These are phyloP conservation scores for Caenorhabditis macrosperma DNA, from an alignment of 2,888 invertebrate species.

Conservation along the genomic window DNA sequence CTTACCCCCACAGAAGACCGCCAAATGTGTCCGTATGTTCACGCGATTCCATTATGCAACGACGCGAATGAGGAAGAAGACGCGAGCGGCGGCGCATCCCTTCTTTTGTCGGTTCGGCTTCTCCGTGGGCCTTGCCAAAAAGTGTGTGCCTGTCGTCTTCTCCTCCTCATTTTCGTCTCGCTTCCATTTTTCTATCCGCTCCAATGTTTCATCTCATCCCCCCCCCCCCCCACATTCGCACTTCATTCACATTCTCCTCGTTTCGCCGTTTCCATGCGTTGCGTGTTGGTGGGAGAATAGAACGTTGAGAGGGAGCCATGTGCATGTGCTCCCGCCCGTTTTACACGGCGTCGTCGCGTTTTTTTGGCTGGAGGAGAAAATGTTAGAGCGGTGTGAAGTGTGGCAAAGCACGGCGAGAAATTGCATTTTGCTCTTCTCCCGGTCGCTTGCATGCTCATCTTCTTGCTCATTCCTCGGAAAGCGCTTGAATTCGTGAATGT, in stretches of 20 bases:
- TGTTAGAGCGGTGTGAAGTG: constrained; percentile 24
- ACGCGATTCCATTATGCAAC: constrained; percentile 46
- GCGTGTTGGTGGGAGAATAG: background rate
- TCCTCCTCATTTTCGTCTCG: background rate
- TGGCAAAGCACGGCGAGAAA: constrained; percentile 28
- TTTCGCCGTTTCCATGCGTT: constrained; percentile 7
- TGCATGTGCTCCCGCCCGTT: constrained; percentile 39
- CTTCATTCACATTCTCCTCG: constrained; percentile 25
- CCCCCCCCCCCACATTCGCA: constrained; percentile 12
- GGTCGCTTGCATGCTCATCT: background rate
- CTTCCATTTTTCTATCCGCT: background rate
- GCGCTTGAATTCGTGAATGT: no score
- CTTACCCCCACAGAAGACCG: constrained; percentile 36
- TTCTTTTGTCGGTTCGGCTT: constrained; percentile 14
- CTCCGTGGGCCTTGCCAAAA: constrained; percentile 5
- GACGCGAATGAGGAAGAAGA: constrained; percentile 20
- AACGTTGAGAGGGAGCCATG: constrained; percentile 15
- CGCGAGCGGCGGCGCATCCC: constrained; percentile 29
- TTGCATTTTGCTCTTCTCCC: constrained; percentile 32
- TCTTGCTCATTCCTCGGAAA: background rate
- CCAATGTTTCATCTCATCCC: constrained; percentile 38
- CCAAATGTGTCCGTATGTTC: constrained; percentile 56
- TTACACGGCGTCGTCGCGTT: constrained; percentile 47
- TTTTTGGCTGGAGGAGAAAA: constrained; percentile 28
- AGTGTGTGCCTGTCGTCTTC: background rate